phyloP scores from a whole-genome alignment of 30 jellyfish, hydroid and myxozoan genomes.

The Sanderia malayensis region DNA sequence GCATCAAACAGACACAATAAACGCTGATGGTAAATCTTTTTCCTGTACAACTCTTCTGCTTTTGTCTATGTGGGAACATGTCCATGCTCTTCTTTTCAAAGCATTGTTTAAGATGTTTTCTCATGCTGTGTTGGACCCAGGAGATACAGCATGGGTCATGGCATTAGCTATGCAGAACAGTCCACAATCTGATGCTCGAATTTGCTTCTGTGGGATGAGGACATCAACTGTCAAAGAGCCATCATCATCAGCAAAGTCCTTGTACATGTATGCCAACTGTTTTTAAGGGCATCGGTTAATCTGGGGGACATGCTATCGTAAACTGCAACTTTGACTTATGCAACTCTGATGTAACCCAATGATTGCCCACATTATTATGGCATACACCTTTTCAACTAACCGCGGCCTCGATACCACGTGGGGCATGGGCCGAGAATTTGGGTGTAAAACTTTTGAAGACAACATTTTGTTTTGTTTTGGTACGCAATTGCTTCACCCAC shows the following conservation, averaged over 20 bases:
- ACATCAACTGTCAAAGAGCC: constrained; percentile 15
- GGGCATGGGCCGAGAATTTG: too few species aligned
- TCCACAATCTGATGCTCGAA: constrained; percentile 44
- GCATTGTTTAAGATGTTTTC: constrained; percentile 24
- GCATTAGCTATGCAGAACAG: constrained; percentile 39
- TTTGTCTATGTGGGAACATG: constrained; percentile 2
- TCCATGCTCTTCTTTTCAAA: constrained; percentile 9
- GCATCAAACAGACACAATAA: constrained; percentile 10
- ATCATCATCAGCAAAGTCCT: constrained; percentile 17
- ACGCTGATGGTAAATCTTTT: neutral
- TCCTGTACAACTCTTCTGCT: neutral
- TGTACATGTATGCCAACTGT: neutral
- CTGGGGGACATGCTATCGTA: constrained; percentile 22
- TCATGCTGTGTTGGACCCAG: constrained; percentile 33
- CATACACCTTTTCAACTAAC: too few species aligned
- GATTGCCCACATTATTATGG: too few species aligned
- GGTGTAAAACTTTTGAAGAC: too few species aligned
- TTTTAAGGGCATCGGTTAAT: neutral
- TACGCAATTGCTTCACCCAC: too few species aligned
- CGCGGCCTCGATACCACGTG: too few species aligned
- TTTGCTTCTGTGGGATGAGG: constrained; percentile 30
- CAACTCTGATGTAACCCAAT: constrained; percentile 37
- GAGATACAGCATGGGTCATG: constrained; percentile 14
- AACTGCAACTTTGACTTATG: constrained; percentile 7
- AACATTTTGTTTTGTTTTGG: too few species aligned